Percentiles rank a stretch among this genome's conserved stretches.
phyloP scores from a whole-genome alignment of 2,797 vertebrate genomes.

The Toxotes lorentzi region DNA sequence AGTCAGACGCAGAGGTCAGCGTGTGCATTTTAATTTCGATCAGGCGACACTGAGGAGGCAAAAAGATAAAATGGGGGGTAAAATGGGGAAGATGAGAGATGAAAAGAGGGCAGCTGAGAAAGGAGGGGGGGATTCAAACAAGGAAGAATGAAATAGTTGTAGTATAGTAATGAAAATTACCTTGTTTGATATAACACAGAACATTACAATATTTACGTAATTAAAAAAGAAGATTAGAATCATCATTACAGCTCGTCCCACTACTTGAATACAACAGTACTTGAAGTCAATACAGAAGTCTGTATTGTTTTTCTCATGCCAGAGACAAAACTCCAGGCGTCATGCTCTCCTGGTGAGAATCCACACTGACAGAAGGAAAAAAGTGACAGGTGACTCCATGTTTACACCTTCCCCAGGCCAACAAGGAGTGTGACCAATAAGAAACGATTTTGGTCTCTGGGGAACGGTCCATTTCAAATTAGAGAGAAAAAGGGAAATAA shows the following conservation, averaged over 20 bases:
- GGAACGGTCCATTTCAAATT: background rate
- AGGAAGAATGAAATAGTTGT: slow-evolving; percentile 27
- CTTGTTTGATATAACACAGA: slow-evolving; percentile 14
- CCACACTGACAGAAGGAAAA: slow-evolving; percentile 21
- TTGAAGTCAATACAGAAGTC: slow-evolving; percentile 6
- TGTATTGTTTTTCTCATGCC: background rate
- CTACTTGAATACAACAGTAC: background rate
- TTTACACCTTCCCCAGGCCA: background rate
- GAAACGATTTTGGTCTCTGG: background rate
- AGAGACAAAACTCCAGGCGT: slow-evolving; percentile 6
- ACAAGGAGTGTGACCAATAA: background rate
- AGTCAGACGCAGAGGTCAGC: slow-evolving; percentile 66
- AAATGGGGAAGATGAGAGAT: slow-evolving; percentile 16
- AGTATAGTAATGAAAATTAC: slow-evolving; percentile 47
- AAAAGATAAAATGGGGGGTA: slow-evolving; percentile 26
- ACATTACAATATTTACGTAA: background rate
- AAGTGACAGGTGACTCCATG: background rate
- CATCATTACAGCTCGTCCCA: slow-evolving; percentile 12
- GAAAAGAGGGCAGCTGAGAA: slow-evolving; percentile 10
- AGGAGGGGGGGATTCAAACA: slow-evolving; percentile 3
- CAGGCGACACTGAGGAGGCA: slow-evolving; percentile 43
- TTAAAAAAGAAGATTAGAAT: slow-evolving; percentile 13
- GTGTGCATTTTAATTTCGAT: slow-evolving; percentile 74
- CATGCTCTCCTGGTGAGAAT: slow-evolving; percentile 13
- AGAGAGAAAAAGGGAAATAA: background rate